Base-by-base conservation (phyloP, 2,113 vertebrate genomes). In the Leptobrachium ailaonicum region DNA sequence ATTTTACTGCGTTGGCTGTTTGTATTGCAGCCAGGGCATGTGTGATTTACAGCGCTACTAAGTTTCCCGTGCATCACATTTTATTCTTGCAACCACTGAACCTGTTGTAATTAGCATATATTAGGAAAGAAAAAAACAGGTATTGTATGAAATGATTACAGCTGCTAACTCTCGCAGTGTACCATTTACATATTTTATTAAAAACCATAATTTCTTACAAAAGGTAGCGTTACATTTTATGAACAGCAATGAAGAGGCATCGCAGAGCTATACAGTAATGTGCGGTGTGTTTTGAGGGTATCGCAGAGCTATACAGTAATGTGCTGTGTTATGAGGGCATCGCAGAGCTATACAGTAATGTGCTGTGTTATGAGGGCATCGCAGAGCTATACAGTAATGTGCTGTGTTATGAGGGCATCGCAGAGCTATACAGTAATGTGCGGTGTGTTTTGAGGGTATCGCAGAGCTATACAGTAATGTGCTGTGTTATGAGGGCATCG, bases 31-130 rank as follows among this genome's bases (percentile, higher is more conserved):
- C 83, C 77, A 82, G 63, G 81, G 85, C 66, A 73, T 83, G 75
- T 83, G 83, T 83, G 74, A 85, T 86, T 83, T 86, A 75, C 71
- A 83, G 75, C 84, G 79, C 85, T 85, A 82, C 53, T 84, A 6
- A 74, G 20, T 84, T 85, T 74, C 76, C 47, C 50, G 79, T 53
- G 80, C 43, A 47, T 58, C 82, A 41, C 63, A 82, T 82, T 83
- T 70, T 82, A 54, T 66, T 79, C 70, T 71, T 74, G 79, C 79
- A 41, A 73, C 62, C 78, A 60, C 62, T 68, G 64, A 75, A 75
- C 71, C 79, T 69, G 75, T 75, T 32, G 79, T 75, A 81, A 81
- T 81, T 81, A 81, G 71, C 72, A 69, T 81, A 81, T 69, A 69
- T 62, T 75, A 58, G 53, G 6, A 62, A 73, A 58, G 58, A 70